Evolutionary conservation across 2,888 invertebrate genomes (phyloP).

Genomic region (Netelia fuscicornis): DNA sequence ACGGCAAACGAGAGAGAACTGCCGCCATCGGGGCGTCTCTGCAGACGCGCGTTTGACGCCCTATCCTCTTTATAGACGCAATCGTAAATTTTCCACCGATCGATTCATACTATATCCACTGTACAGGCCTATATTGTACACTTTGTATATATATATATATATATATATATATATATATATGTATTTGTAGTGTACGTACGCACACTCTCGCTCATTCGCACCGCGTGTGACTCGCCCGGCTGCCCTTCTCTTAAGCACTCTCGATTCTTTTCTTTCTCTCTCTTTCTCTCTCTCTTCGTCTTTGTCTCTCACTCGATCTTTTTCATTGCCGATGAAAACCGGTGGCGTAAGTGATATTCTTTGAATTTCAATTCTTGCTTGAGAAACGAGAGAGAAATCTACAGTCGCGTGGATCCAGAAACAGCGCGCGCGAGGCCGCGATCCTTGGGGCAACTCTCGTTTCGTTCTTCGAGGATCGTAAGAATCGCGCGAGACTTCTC

Average conservation of each 20-base stretch:
- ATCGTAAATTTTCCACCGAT: slow-evolving; percentile 74
- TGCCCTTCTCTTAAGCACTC: slow-evolving; percentile 57
- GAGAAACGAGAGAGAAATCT: slow-evolving; percentile 47
- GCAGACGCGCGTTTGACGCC: slow-evolving; percentile 64
- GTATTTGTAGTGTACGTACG: slow-evolving; percentile 29
- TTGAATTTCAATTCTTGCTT: slow-evolving; percentile 70
- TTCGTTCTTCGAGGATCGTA: slow-evolving; percentile 55
- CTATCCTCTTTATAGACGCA: slow-evolving; percentile 70
- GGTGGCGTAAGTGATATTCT: slow-evolving; percentile 67
- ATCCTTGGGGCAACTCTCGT: not conserved
- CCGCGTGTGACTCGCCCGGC: slow-evolving; percentile 66
- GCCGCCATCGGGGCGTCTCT: slow-evolving; percentile 66
- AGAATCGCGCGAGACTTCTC: slow-evolving; percentile 29
- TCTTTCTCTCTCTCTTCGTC: slow-evolving; percentile 21
- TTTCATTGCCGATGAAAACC: slow-evolving; percentile 65
- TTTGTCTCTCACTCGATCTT: slow-evolving; percentile 10
- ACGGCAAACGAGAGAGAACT: slow-evolving; percentile 67
- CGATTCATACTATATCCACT: slow-evolving; percentile 53
- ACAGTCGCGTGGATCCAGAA: slow-evolving; percentile 31
- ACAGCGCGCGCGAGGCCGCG: slow-evolving; percentile 47
- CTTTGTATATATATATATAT: slow-evolving; percentile 20
- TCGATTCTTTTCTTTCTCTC: slow-evolving; percentile 26
- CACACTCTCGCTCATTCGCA: slow-evolving; percentile 60
- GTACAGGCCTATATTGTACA: slow-evolving; percentile 44
- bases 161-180: not conserved